phyloP scores from a whole-genome alignment of 2,888 invertebrate genomes.

The Sicus ferrugineus region DNA sequence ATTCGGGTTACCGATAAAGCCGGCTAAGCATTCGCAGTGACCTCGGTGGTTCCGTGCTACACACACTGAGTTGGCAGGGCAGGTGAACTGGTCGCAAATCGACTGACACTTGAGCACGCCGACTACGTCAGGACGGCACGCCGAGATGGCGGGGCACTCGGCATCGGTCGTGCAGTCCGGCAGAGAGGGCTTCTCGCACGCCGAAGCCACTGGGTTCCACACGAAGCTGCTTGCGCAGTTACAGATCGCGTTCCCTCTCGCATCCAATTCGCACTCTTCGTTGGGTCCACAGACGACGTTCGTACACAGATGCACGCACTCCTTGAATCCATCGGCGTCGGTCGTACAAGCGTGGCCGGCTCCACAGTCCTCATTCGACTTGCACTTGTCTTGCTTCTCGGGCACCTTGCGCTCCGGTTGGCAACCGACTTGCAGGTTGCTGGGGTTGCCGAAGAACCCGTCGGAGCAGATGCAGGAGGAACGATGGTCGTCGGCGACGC shows the following conservation, averaged over 20 bases:
- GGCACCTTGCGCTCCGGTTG: conserved; percentile 73
- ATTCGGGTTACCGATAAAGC: conserved; percentile 88
- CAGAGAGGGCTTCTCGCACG: conserved; percentile 86
- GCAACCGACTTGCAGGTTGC: conserved; percentile 80
- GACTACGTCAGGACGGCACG: conserved; percentile 83
- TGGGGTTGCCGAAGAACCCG: conserved; percentile 83
- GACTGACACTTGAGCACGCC: conserved; percentile 84
- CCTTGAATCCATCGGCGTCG: conserved; percentile 70
- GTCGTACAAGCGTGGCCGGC: conserved; percentile 75
- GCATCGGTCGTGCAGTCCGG: conserved; percentile 78
- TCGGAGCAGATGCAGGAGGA: conserved; percentile 87
- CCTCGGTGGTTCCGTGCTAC: conserved; percentile 76
- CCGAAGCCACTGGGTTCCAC: conserved; percentile 84
- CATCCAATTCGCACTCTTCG: conserved; percentile 78
- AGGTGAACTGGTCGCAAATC: conserved; percentile 82
- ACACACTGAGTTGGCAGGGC: conserved; percentile 85
- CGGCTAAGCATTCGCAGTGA: conserved; percentile 83
- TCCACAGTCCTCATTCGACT: conserved; percentile 75
- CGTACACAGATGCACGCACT: conserved; percentile 81
- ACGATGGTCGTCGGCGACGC: conserved; percentile 83
- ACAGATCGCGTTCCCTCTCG: conserved; percentile 76
- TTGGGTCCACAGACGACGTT: conserved; percentile 84
- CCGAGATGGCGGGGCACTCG: conserved; percentile 75
- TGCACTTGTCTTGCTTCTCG: conserved; percentile 71
- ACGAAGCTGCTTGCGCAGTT: conserved; percentile 79